Conservation (phyloP, 2,797 vertebrate species). For the Eutrigla gurnardus region DNA sequence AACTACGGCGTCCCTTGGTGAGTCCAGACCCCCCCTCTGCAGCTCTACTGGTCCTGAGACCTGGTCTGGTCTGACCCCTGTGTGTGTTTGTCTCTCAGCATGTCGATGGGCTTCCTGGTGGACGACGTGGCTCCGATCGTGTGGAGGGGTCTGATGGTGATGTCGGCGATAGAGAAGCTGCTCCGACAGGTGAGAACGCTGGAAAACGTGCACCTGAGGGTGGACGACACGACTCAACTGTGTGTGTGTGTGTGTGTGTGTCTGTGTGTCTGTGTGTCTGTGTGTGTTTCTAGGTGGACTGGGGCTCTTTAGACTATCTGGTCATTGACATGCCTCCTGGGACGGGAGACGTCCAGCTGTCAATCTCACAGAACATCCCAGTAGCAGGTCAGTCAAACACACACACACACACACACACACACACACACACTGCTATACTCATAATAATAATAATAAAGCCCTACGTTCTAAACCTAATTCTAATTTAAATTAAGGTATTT, state of each 20-base stretch:
- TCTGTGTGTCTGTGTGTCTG: constrained; percentile 52
- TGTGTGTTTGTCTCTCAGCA: constrained; percentile 77
- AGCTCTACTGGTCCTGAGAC: not conserved
- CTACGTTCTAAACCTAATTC: too few species aligned
- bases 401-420: not conserved
- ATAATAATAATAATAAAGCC: not conserved
- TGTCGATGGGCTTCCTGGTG: constrained; percentile 98
- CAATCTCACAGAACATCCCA: constrained; percentile 93
- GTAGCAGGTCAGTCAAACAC: constrained; percentile 85
- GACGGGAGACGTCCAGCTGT: constrained; percentile 96
- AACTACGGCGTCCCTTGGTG: constrained; percentile 96
- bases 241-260: constrained; percentile 34
- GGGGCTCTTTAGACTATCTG: constrained; percentile 94
- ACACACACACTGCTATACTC: not conserved
- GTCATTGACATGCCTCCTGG: constrained; percentile 98
- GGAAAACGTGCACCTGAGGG: too few species aligned
- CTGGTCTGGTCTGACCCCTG: not conserved
- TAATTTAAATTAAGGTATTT: too few species aligned
- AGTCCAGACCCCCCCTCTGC: constrained; percentile 58
- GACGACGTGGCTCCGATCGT: constrained; percentile 91
- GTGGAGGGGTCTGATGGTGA: constrained; percentile 98
- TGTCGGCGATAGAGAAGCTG: constrained; percentile 95
- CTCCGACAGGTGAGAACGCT: constrained; percentile 89
- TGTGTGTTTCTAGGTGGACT: constrained; percentile 89
- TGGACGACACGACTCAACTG: not conserved